These are phyloP conservation scores for Actinia tenebrosa DNA, from an alignment of 64 coral and sea anemone species.

Conservation along the genomic window DNA sequence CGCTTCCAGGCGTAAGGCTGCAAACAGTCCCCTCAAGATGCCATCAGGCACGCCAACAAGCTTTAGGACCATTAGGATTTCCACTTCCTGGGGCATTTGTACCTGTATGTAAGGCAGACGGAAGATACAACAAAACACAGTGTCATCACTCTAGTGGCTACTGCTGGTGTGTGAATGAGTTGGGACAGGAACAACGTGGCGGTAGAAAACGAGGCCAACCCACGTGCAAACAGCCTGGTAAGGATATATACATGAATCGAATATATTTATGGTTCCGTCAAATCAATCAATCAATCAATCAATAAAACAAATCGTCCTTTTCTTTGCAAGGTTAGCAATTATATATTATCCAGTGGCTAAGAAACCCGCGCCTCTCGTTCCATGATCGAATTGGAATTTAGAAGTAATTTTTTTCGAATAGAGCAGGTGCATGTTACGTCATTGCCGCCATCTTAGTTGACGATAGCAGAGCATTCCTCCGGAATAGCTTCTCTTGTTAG, in stretches of 20 bases:
- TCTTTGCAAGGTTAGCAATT: no score
- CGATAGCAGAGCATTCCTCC: no score
- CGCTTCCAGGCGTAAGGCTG: not conserved
- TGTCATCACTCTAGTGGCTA: slow-evolving; percentile 41
- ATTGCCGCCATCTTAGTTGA: no score
- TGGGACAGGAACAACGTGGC: slow-evolving; percentile 25
- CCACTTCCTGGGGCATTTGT: slow-evolving; percentile 46
- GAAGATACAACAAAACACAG: slow-evolving; percentile 28
- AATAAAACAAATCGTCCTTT: no score
- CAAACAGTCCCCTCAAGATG: not conserved
- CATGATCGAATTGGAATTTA: no score
- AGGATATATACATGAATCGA: not conserved
- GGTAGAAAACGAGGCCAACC: slow-evolving; percentile 20
- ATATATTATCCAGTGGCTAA: no score
- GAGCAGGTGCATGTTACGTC: no score
- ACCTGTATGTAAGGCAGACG: slow-evolving; percentile 33
- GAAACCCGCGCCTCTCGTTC: no score
- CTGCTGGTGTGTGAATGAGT: slow-evolving; percentile 57
- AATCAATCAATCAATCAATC: no score
- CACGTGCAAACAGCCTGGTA: slow-evolving; percentile 18
- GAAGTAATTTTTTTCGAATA: no score
- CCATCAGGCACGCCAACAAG: slow-evolving; percentile 17
- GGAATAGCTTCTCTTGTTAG: no score
- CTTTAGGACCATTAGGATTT: slow-evolving; percentile 27
- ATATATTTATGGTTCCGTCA: no score